A percentile compares a stretch with the other conserved stretches of the same genome.
phyloP scores from a whole-genome alignment of 2,888 invertebrate genomes.

The Drosophila ustulata region DNA sequence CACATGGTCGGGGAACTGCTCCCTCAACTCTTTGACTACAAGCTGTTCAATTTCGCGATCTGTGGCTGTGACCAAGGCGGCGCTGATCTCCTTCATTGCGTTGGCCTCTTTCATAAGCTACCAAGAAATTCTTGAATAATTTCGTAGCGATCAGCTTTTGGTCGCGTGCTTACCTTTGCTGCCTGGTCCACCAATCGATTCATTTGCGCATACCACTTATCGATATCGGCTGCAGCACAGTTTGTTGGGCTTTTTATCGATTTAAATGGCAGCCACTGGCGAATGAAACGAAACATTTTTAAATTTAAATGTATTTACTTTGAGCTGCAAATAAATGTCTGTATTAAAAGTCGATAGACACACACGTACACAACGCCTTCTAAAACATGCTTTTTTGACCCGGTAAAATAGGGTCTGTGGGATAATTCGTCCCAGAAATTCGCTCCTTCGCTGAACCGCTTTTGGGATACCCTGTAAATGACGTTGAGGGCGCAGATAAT shows the following conservation, averaged over 20 bases:
- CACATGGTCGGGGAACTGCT: conserved; percentile 91
- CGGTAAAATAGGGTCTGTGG: conserved; percentile 23
- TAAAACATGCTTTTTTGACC: conserved; percentile 4
- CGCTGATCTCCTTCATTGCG: conserved; percentile 89
- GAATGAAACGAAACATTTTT: conserved; percentile 17
- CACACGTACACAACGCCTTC: conserved; percentile 25
- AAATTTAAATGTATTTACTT: conserved; percentile 1
- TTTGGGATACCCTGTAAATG: neutral
- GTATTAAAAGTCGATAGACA: neutral
- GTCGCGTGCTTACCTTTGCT: conserved; percentile 86
- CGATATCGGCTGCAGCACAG: conserved; percentile 79
- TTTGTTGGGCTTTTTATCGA: neutral
- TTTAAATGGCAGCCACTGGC: conserved; percentile 3
- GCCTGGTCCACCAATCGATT: conserved; percentile 88
- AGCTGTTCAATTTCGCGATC: conserved; percentile 96
- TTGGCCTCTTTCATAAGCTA: conserved; percentile 28
- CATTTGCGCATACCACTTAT: conserved; percentile 88
- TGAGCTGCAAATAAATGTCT: neutral
- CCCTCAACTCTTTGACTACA: conserved; percentile 90
- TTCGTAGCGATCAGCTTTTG: neutral
- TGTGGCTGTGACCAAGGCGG: conserved; percentile 97
- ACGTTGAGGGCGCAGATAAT: neutral
- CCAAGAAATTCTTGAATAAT: neutral
- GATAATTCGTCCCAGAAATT: neutral
- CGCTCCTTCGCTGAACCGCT: no score